Conservation (phyloP, 2,113 vertebrate species). For the Petroica traversi region DNA sequence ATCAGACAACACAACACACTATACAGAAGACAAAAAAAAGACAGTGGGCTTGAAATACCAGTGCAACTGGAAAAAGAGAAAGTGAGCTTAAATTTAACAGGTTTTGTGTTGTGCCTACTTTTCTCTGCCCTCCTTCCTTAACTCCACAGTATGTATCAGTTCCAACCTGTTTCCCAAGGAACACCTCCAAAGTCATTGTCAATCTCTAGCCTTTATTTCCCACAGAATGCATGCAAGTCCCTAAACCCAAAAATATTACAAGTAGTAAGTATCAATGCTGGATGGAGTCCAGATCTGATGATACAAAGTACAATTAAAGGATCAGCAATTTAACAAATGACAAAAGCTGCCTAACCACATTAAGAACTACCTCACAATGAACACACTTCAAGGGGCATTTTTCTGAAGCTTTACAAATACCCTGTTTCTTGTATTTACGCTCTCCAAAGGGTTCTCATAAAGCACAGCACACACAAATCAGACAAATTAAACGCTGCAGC, state of each 20-base stretch:
- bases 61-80: not conserved
- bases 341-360: not conserved
- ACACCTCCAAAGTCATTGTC: not conserved
- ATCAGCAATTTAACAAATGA: not conserved
- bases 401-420: not conserved
- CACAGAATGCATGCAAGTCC: not conserved
- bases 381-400: not conserved
- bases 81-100: not conserved
- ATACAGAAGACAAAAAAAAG: not conserved
- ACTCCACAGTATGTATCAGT: not conserved
- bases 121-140: fast-evolving
- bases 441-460: not conserved
- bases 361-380: not conserved
- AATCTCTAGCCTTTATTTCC: not conserved
- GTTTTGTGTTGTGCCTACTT: not conserved
- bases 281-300: not conserved
- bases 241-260: not conserved
- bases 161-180: not conserved
- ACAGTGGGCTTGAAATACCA: not conserved
- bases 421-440: not conserved
- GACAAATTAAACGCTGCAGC: not conserved
- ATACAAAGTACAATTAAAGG: not conserved
- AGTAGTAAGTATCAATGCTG: not conserved
- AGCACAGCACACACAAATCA: not conserved
- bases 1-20: not conserved